A percentile compares a stretch with the other conserved stretches of the same genome.
Conservation (phyloP, 64 coral and sea anemone species). For the Stichodactyla mertensii region DNA sequence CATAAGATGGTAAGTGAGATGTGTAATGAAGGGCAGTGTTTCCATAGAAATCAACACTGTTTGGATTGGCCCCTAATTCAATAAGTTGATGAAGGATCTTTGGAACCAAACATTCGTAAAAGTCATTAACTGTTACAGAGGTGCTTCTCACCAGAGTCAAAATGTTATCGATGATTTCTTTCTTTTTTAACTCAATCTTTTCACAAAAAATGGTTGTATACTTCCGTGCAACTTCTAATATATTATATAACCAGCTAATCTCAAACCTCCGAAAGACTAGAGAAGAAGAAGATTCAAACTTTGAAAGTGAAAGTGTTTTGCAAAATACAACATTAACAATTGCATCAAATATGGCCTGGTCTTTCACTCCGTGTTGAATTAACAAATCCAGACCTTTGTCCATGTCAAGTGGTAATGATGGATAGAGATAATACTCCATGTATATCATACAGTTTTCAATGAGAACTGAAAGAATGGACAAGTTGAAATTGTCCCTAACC, state of each 20-base stretch:
- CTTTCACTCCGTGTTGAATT: not conserved
- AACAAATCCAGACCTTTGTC: not conserved
- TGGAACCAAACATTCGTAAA: not conserved
- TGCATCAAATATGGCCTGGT: not conserved
- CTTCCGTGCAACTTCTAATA: not conserved
- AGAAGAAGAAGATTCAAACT: not conserved
- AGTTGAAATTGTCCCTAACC: not conserved
- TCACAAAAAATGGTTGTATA: not conserved
- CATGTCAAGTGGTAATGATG: not conserved
- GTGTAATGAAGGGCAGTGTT: not conserved
- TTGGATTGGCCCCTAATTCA: not conserved
- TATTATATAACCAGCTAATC: not conserved
- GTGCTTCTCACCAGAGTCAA: not conserved
- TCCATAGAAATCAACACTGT: not conserved
- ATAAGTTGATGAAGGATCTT: not conserved
- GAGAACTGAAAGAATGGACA: not conserved
- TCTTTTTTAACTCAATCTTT: not conserved
- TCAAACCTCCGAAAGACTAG: not conserved
- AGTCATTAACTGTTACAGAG: not conserved
- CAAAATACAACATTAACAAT: not conserved
- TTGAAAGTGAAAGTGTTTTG: not conserved
- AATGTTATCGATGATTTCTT: not conserved
- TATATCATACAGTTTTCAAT: not conserved
- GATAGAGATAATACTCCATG: not conserved
- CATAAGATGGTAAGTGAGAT: not conserved